phyloP scores from a whole-genome alignment of 2,797 vertebrate species.

The Choloepus didactylus region DNA sequence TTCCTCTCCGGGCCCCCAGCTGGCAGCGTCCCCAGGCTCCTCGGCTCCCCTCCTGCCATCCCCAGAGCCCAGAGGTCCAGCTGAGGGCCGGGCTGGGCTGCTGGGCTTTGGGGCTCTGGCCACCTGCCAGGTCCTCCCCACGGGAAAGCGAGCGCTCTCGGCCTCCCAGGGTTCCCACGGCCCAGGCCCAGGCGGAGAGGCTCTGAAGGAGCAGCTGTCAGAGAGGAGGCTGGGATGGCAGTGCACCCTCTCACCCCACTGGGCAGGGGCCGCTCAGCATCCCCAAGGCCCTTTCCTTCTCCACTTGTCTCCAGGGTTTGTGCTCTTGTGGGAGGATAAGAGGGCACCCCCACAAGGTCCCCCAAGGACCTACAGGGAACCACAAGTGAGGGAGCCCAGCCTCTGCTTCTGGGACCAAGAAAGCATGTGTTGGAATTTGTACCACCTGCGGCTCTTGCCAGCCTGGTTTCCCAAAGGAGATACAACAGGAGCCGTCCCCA shows the following conservation, averaged over 20 bases:
- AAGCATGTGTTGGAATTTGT: neutral
- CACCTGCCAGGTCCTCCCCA: neutral
- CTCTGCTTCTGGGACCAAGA: neutral
- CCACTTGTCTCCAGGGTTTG: neutral
- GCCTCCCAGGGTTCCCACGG: conserved; percentile 22
- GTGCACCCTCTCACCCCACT: neutral
- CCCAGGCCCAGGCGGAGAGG: neutral
- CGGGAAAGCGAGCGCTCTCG: neutral
- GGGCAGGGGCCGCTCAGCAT: too few species aligned
- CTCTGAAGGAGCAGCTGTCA: neutral
- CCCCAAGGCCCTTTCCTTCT: neutral
- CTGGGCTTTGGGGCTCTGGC: conserved; percentile 22
- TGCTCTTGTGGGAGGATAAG: too few species aligned
- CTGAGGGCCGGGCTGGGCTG: neutral
- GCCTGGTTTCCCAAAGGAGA: neutral
- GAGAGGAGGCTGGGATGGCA: neutral
- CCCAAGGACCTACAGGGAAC: too few species aligned
- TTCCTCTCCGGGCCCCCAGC: accelerated
- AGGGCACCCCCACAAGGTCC: too few species aligned
- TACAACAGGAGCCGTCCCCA: neutral
- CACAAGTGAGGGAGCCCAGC: neutral
- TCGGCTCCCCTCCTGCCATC: too few species aligned
- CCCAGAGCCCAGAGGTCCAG: neutral
- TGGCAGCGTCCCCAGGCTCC: neutral
- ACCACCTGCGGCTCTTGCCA: neutral